Evolutionary conservation across 2,888 invertebrate species (phyloP), one percentile per base, ranked within the genome.

Genomic region (Cheilosia vernalis): DNA sequence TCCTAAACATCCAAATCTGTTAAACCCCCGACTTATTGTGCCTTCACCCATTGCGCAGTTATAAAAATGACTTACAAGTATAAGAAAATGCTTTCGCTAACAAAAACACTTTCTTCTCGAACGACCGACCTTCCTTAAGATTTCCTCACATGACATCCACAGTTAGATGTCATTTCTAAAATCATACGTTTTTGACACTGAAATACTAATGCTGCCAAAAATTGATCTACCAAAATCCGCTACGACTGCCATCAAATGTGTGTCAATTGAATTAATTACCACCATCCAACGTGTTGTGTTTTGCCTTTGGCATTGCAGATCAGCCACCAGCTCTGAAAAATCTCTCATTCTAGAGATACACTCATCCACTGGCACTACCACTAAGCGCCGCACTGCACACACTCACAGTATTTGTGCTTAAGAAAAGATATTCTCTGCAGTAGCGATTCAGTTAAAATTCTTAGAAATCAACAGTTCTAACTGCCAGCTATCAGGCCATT

Each of bases 241-340:
- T 42, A 51, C 37, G 21, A 53, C 17, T 24, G 64, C 44, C 74
- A 55, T 80, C 70, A 73, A 74, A 79, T 66, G 73, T 79, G 61
- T 85, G 80, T 81, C 85, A 85, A 81, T 81, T 72, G 66, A 81
- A 81, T 77, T 72, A 81, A 85, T 85, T 81, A 77, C 44, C 81
- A 77, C 21, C 13, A n/a, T 70, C 40, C 55, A 44, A 17, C 53
- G 66, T 66, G 44, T 10, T 67, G 60, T 85, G 76, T 70, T 24
- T 47, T 63, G 10, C 13, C 37, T 37, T 85, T 81, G 42, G 60
- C 60, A 19, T 44, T 70, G 74, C 80, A 80, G 19, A 27, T n/a
- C 42, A 49, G 56, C 27, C 30, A 27, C 21, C 42, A 49, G 56
- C 27, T 40, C 19, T 40, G n/a, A 69, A 44, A 61, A 61, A 61